Evolutionary conservation across 2,888 invertebrate species (phyloP), one percentile per base, ranked within the genome.

Genomic region (Calameuta pallipes): DNA sequence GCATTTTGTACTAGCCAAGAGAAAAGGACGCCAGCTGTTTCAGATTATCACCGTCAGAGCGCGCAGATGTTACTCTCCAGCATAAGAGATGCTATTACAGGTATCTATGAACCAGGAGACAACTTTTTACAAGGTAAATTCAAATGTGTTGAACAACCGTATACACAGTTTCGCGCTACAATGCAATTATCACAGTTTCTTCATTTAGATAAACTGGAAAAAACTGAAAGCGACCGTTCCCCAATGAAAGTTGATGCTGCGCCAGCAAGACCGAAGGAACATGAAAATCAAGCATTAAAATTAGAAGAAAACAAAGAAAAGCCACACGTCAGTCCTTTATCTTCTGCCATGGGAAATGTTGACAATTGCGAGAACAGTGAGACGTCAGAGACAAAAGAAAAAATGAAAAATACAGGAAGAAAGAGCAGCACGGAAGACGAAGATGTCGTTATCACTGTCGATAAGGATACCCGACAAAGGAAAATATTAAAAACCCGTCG

Each of bases 401-500:
- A 31, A 71, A 31, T 31, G 71, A 31, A 33, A 31, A 71, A 31
- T 71, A 34, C 71, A 1, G 33, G 4, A 31, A 31, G 71, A 9
- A 71, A 23, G 23, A 71, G 74, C 70, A 69, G 77, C 41, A 75
- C 68, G 41, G 81, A 82, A 33, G 81, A 78, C n/a, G 81, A 85
- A 41, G 83, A 85, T 36, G 82, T 81, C 11, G 83, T 86, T 9
- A 83, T 86, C 12, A 85, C 85, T 12, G 86, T 86, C 3, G 81
- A 80, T 33, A 81, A 82, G 15, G 76, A 81, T 37, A 80, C 81
- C 6, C 81, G 83, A 41, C 78, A 79, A 71, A 89, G 85, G 81
- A 87, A 84, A 80, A 80, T 85, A 74, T 79, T 83, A 76, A 89
- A 86, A 85, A 90, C 87, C 2, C 83, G 87, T 76, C 82, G 86